Base-by-base conservation (phyloP, 2,113 vertebrate genomes). In the Anolis sagrei region DNA sequence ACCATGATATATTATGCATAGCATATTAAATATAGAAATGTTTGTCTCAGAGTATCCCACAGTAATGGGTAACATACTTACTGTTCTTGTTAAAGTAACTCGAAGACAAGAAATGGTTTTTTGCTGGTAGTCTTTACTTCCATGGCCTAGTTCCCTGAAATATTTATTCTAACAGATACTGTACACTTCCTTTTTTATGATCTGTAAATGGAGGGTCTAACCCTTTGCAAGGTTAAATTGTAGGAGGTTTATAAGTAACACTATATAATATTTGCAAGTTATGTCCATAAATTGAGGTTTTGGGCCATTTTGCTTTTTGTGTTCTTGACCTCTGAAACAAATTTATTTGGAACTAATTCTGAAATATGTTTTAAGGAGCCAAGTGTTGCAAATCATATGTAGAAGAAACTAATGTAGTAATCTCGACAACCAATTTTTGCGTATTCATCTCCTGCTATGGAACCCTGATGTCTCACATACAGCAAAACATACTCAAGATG, bases 231-330 rank as follows among this genome's bases (percentile, higher is more conserved):
- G 77, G 32, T 49, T 29, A 13, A 5, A 48, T 76, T 49, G 14
- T 49, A 14, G 48, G 44, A n/a, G 25, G 16, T 34, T 29, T 49
- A 49, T 29, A 44, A 10, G 25, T 66, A 61, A 48, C 7, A 7
- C 2, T 68, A 39, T 32, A 11, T 51, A 86, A 75, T 54, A 49
- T 79, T 74, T 54, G 54, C 44, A 14, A 6, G 0, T 51, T 13
- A 66, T 82, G 82, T 34, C 29, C 1, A 18, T 32, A 7, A 23
- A 0, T 4, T 64, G 23, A 3, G 5, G 73, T 1, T 81, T 83
- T 84, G 29, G 90, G 77, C 34, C 70, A 13, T 73, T 84, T 86
- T 0, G n/a, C 32, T 81, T 66, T 77, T 72, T 90, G 79, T n/a
- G 1, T 29, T 69, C 74, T 72, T 66, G 64, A 7, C 6, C 34